These are phyloP conservation scores for Mythimna pallens DNA, from an alignment of 2,888 invertebrate species.

Conservation along the genomic window DNA sequence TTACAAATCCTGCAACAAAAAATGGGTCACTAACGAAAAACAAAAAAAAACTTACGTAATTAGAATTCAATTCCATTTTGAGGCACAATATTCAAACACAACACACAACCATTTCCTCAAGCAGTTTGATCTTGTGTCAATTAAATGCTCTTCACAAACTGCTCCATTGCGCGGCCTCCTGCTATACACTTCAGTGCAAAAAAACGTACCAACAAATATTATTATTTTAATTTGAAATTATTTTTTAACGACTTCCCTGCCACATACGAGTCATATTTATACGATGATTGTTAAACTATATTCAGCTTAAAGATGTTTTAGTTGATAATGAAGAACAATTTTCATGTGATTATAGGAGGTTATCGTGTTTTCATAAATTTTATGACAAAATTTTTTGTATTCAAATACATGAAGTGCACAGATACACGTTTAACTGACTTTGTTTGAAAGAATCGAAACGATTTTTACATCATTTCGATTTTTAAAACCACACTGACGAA, in stretches of 20 bases:
- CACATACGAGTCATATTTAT: slow-evolving; percentile 5
- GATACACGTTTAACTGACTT: background rate
- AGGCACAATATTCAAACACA: slow-evolving; percentile 49
- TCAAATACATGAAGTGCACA: too few species aligned
- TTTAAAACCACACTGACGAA: background rate
- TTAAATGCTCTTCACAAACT: slow-evolving; percentile 47
- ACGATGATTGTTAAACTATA: slow-evolving; percentile 3
- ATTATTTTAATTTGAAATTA: slow-evolving; percentile 8
- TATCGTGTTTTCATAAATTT: background rate
- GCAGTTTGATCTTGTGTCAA: slow-evolving; percentile 51
- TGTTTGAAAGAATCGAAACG: too few species aligned
- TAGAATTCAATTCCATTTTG: slow-evolving; percentile 58
- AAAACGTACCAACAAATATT: background rate
- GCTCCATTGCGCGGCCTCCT: slow-evolving; percentile 28
- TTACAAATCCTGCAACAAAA: too few species aligned
- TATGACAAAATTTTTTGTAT: background rate
- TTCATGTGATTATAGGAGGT: background rate
- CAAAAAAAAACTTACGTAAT: slow-evolving; percentile 47
- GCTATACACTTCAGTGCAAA: slow-evolving; percentile 46
- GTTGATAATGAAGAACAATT: slow-evolving; percentile 4
- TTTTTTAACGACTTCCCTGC: slow-evolving; percentile 18
- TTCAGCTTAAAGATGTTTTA: slow-evolving; percentile 14
- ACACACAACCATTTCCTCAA: slow-evolving; percentile 54
- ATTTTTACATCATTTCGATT: background rate
- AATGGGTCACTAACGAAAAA: background rate